Evolutionary conservation across 2,797 vertebrate genomes (phyloP), one percentile per base, ranked within the genome.

Genomic region (Loris lydekkerianus): DNA sequence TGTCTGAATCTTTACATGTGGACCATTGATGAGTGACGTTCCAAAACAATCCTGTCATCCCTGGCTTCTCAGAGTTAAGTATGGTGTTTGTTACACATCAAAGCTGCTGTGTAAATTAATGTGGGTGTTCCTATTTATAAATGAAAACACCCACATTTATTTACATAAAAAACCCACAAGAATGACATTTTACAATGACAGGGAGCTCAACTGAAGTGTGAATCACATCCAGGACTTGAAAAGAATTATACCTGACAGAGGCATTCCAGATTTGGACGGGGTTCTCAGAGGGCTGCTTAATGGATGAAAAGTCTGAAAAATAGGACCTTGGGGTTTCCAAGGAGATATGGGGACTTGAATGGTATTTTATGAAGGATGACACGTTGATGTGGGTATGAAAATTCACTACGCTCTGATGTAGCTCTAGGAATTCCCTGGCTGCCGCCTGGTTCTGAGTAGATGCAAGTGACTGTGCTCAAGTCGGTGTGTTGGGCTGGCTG

Each of bases 71-170:
- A 65, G 21, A 78, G 61, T 73, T 77, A 53, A 60, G 10, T 37
- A 15, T 43, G 67, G 37, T 56, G 34, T 96, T 95, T 96, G 81
- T 90, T 92, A 91, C 94, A 80, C 85, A 87, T 95, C 25, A 23
- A 17, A 86, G 65, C 18, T 34, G 69, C 56, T 73, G 2, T 53
- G 25, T 81, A 82, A 96, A 94, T 92, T 92, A 65, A 70, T 70
- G 87, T 67, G 85, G 61, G n/a, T 95, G 60, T 89, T 92, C n/a
- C 37, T 60, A 83, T 77, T 78, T 78, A 80, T 80, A 34, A 78
- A 80, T 58, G 13, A n/a, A 4, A 58, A 58, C 77, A 80, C 77
- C 77, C 4, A 80, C 49, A 58, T 80, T 80, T 80, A 80, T 80
- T 80, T 80, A 80, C 58, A 58, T 80, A 80, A 58, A 58, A 78